These are phyloP conservation scores for Brassicogethes aeneus DNA, from an alignment of 2,888 invertebrate genomes.

Conservation along the genomic window DNA sequence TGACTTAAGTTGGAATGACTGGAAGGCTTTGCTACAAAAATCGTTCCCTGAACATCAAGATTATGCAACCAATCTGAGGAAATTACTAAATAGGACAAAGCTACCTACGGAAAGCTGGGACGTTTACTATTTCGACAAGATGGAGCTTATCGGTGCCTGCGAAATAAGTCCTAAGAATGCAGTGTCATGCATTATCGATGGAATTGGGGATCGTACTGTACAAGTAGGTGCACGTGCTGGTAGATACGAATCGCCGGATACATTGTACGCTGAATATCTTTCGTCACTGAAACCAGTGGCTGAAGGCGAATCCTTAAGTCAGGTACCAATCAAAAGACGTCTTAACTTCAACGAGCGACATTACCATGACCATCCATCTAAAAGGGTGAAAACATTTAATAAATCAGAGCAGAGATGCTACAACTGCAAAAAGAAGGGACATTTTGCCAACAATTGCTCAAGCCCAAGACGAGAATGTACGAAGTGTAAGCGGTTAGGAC, in stretches of 20 bases:
- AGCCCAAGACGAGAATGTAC: too few species aligned
- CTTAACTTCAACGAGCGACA: not conserved
- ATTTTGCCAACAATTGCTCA: too few species aligned
- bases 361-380: too few species aligned
- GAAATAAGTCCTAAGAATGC: slow-evolving; percentile 10
- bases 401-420: too few species aligned
- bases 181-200: slow-evolving; percentile 12
- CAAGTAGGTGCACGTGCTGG: slow-evolving; percentile 12
- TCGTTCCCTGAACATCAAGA: slow-evolving; percentile 13
- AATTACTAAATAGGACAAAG: slow-evolving; percentile 10
- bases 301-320: not conserved
- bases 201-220: slow-evolving; percentile 8
- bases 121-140: slow-evolving; percentile 12
- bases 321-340: not conserved
- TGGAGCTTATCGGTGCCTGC: slow-evolving; percentile 9
- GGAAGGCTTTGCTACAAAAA: too few species aligned
- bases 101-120: slow-evolving; percentile 8
- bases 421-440: too few species aligned
- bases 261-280: slow-evolving; percentile 11
- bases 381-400: too few species aligned
- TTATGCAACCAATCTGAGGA: slow-evolving; percentile 10
- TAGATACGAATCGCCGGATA: slow-evolving; percentile 10
- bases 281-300: slow-evolving; percentile 5
- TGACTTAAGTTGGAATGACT: too few species aligned
- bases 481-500: too few species aligned